phyloP scores from a whole-genome alignment of 2,113 vertebrate species.

The Ramphastos sulfuratus region DNA sequence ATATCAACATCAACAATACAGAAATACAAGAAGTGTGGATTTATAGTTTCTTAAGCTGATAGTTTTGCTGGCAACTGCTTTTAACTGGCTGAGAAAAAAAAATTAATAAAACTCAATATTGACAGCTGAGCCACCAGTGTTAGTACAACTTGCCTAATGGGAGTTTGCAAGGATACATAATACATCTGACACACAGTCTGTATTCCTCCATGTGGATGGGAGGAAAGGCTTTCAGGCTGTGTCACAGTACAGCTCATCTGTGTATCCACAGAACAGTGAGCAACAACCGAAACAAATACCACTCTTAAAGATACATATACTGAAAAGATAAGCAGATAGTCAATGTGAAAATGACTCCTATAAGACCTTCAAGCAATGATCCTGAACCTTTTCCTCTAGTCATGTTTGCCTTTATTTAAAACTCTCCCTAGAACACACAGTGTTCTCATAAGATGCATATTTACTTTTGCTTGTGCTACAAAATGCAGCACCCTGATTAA shows the following conservation, averaged over 20 bases:
- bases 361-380: not conserved
- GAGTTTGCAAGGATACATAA: not conserved
- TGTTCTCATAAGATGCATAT: not conserved
- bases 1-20: not conserved
- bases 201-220: rapidly evolving
- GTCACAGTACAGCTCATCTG: not conserved
- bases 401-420: not conserved
- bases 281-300: not conserved
- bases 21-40: not conserved
- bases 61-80: not conserved
- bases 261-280: not conserved
- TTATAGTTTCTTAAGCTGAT: not conserved
- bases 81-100: not conserved
- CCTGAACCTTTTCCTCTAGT: not conserved
- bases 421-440: not conserved
- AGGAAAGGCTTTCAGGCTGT: not conserved
- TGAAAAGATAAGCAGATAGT: not conserved
- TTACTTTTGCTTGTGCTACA: not conserved
- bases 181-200: rapidly evolving
- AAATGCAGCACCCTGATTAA: not conserved
- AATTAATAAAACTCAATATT: not conserved
- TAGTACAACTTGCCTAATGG: not conserved
- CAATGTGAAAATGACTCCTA: not conserved
- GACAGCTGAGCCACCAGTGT: not conserved
- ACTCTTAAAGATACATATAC: not conserved